Percentiles rank a stretch among this genome's conserved stretches.
phyloP scores from a whole-genome alignment of 2,888 invertebrate genomes.

The Leptinotarsa peninsularis region DNA sequence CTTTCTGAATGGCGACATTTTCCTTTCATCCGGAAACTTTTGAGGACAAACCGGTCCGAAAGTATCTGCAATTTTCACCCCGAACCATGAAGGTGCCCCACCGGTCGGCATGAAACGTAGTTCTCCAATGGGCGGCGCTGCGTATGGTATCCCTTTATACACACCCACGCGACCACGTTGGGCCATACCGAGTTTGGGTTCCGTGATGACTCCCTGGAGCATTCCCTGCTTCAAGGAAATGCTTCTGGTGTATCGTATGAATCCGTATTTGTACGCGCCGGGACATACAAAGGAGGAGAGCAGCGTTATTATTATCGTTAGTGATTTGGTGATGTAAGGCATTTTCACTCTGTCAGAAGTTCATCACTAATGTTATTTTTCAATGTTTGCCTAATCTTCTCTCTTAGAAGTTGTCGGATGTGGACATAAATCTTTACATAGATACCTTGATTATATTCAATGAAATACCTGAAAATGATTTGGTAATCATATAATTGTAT shows the following conservation, averaged over 20 bases:
- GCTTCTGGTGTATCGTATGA: constrained; percentile 49
- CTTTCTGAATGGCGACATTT: constrained; percentile 75
- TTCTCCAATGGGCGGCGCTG: constrained; percentile 80
- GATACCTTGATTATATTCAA: too few relatives aligned
- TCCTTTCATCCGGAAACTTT: constrained; percentile 76
- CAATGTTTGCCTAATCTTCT: background rate
- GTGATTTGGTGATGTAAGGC: constrained; percentile 47
- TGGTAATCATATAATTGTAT: too few relatives aligned
- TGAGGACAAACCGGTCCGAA: constrained; percentile 91
- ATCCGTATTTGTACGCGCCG: constrained; percentile 32
- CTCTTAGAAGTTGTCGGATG: background rate
- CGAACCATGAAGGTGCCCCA: constrained; percentile 85
- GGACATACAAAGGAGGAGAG: constrained; percentile 23
- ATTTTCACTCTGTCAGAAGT: constrained; percentile 30
- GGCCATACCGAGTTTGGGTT: constrained; percentile 72
- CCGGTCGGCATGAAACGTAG: constrained; percentile 72
- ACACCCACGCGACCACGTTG: constrained; percentile 77
- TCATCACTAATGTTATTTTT: background rate
- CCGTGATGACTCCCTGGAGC: constrained; percentile 76
- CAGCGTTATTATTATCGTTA: constrained; percentile 51
- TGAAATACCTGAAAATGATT: too few relatives aligned
- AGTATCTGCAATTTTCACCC: constrained; percentile 75
- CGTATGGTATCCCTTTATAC: constrained; percentile 84
- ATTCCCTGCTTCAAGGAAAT: constrained; percentile 75
- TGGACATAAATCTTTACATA: background rate